These are phyloP conservation scores for Tenthredo amoena DNA, from an alignment of 2,888 invertebrate genomes.

Conservation along the genomic window DNA sequence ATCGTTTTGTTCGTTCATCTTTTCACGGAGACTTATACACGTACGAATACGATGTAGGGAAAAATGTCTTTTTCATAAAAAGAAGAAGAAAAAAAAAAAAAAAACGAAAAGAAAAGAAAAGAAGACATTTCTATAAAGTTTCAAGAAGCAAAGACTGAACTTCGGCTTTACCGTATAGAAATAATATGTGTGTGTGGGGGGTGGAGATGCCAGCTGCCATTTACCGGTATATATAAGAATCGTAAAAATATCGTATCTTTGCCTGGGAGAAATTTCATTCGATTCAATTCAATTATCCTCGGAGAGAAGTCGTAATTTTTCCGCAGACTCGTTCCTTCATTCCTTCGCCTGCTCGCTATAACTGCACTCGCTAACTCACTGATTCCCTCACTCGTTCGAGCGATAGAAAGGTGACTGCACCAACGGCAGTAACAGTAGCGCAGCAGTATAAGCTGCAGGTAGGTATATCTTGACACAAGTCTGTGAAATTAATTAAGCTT, in stretches of 20 bases:
- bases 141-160: not conserved
- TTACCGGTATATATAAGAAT: not conserved
- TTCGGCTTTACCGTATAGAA: not conserved
- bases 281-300: constrained; percentile 41
- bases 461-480: constrained; percentile 27
- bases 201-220: not conserved
- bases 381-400: not conserved
- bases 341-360: not conserved
- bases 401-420: not conserved
- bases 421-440: not conserved
- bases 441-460: not conserved
- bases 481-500: constrained; percentile 20
- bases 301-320: constrained; percentile 35
- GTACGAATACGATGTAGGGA: not conserved
- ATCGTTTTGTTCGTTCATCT: not conserved
- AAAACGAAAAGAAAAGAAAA: too few relatives aligned
- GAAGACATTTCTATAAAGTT: not conserved
- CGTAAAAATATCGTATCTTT: constrained; percentile 46
- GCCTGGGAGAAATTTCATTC: not conserved
- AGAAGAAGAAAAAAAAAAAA: not conserved
- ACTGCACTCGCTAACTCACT: not conserved
- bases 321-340: not conserved
- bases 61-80: not conserved
- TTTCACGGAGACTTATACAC: not conserved
- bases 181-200: not conserved